These are phyloP conservation scores for Neolamprologus variostigma DNA, from an alignment of 2,113 vertebrate species.

Conservation along the genomic window DNA sequence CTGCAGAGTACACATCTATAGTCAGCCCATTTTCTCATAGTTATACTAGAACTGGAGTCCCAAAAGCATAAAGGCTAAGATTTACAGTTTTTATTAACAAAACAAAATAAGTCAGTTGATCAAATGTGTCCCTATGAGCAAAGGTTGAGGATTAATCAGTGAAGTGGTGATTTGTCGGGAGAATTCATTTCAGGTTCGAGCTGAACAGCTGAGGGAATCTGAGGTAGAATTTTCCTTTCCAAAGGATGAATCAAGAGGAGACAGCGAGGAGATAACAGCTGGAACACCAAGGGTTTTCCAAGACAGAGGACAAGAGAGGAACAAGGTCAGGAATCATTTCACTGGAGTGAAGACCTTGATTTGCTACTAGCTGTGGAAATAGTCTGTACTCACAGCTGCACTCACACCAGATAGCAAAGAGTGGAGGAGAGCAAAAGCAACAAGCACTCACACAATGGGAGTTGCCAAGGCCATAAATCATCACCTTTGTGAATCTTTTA, in stretches of 20 bases:
- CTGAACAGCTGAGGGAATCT: not conserved
- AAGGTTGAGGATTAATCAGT: not conserved
- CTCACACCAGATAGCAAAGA: not conserved
- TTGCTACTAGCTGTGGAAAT: no score
- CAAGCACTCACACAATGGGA: not conserved
- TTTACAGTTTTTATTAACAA: not conserved
- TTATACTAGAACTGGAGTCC: not conserved
- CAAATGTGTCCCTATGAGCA: not conserved
- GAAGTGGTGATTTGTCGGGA: not conserved
- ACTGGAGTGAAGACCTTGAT: not conserved
- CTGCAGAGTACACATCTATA: not conserved
- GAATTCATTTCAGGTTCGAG: not conserved
- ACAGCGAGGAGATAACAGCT: not conserved
- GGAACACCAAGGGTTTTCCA: fast-evolving
- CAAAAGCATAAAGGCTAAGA: fast-evolving
- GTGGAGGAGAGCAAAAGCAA: not conserved
- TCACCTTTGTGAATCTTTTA: not conserved
- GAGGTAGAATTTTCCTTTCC: not conserved
- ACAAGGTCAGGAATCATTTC: not conserved
- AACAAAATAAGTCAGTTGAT: not conserved
- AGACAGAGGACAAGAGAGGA: not conserved
- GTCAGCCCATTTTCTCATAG: fast-evolving
- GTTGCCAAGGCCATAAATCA: not conserved
- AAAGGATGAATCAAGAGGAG: not conserved
- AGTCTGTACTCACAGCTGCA: no score